Evolutionary conservation across 2,797 vertebrate genomes (phyloP).

Genomic region (Squalus acanthias): DNA sequence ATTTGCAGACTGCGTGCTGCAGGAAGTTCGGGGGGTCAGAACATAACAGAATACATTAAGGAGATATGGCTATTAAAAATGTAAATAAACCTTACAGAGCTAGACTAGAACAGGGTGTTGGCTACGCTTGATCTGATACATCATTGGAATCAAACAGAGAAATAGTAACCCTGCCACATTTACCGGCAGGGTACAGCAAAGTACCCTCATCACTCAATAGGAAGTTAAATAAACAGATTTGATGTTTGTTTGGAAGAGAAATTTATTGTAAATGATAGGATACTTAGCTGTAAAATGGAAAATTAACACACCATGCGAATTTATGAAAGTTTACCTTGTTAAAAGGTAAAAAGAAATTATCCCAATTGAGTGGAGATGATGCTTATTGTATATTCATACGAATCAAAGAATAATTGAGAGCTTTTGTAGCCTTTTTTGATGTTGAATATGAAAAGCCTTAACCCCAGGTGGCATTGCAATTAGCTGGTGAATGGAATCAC

Average conservation of each 20-base stretch:
- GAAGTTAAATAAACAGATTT: constrained; percentile 64
- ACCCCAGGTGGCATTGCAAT: constrained; percentile 90
- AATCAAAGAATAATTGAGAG: constrained; percentile 87
- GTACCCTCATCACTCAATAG: constrained; percentile 57
- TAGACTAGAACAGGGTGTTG: constrained; percentile 6
- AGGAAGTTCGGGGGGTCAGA: not conserved
- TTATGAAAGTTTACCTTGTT: constrained; percentile 89
- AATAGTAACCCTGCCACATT: constrained; percentile 56
- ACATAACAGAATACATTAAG: constrained; percentile 19
- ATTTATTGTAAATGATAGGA: constrained; percentile 92
- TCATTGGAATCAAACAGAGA: constrained; percentile 62
- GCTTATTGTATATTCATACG: constrained; percentile 95
- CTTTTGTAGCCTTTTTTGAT: constrained; percentile 76
- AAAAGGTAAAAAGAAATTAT: constrained; percentile 88
- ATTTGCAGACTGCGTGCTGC: not conserved
- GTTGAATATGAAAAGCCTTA: constrained; percentile 85
- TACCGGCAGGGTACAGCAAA: constrained; percentile 60
- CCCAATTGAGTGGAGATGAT: constrained; percentile 79
- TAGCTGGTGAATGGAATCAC: constrained; percentile 97
- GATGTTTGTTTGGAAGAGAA: constrained; percentile 73
- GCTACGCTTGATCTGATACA: constrained; percentile 37
- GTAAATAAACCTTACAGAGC: not conserved
- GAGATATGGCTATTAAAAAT: constrained; percentile 15
- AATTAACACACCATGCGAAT: constrained; percentile 83
- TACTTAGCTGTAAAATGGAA: constrained; percentile 73